Evolutionary conservation across 2,888 invertebrate species (phyloP).

Genomic region (Polia nebulosa): DNA sequence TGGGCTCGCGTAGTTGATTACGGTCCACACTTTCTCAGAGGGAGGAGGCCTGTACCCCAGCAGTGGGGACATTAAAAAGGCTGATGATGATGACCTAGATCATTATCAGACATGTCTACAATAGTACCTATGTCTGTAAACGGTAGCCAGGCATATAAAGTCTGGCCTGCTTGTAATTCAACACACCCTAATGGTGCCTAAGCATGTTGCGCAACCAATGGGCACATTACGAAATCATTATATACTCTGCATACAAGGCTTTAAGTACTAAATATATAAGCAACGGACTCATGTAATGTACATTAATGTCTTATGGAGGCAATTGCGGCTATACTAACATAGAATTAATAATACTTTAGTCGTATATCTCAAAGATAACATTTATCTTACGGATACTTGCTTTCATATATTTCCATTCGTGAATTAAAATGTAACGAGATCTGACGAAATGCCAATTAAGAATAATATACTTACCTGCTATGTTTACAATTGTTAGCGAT

Average conservation of each 20-base stretch:
- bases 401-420: constrained; percentile 12
- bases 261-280: constrained; percentile 28
- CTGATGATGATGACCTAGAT: no score
- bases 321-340: constrained; percentile 39
- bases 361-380: constrained; percentile 22
- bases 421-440: constrained; percentile 15
- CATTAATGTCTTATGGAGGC: constrained; percentile 46
- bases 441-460: constrained; percentile 25
- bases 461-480: constrained; percentile 5
- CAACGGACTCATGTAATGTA: constrained; percentile 23
- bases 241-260: constrained; percentile 45
- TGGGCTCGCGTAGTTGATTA: no score
- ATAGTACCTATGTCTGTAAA: background rate
- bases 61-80: no score
- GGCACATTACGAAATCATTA: constrained; percentile 40
- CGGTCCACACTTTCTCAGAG: no score
- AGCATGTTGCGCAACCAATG: constrained; percentile 45
- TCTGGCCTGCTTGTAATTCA: constrained; percentile 49
- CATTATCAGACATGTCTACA: background rate
- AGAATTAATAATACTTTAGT: constrained; percentile 33
- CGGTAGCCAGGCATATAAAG: constrained; percentile 12
- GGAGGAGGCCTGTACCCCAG: no score
- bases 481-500: background rate
- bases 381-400: constrained; percentile 17
- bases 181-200: constrained; percentile 48